phyloP scores from a whole-genome alignment of 2,888 invertebrate species.

The Notodonta ziczac region DNA sequence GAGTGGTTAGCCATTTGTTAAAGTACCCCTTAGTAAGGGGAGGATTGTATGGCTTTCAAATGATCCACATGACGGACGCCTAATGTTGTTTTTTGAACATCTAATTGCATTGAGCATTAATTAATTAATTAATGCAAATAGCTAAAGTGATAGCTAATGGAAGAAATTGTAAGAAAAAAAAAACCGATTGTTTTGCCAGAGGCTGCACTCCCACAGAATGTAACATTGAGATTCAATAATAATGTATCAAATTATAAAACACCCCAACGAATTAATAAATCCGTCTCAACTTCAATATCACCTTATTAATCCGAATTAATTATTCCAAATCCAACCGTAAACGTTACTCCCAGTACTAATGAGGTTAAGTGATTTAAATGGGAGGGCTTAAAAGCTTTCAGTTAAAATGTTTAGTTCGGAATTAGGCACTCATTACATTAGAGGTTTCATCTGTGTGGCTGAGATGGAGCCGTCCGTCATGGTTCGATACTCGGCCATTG shows the following conservation, averaged over 20 bases:
- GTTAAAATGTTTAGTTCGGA: slow-evolving; percentile 11
- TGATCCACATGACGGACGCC: slow-evolving; percentile 15
- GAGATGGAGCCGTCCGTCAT: slow-evolving; percentile 55
- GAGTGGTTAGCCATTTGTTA: slow-evolving; percentile 64
- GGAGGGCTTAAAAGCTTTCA: slow-evolving; percentile 21
- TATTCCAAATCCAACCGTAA: slow-evolving; percentile 21
- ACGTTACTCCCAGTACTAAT: slow-evolving; percentile 17
- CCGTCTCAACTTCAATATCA: neutral
- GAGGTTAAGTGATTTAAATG: slow-evolving; percentile 18
- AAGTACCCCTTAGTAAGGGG: slow-evolving; percentile 43
- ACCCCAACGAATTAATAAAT: too few relatives aligned
- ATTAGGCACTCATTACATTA: slow-evolving; percentile 20
- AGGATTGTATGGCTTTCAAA: slow-evolving; percentile 47
- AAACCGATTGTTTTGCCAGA: too few relatives aligned
- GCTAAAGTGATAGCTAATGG: too few relatives aligned
- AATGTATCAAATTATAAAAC: too few relatives aligned
- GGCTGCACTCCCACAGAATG: too few relatives aligned
- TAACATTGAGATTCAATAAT: too few relatives aligned
- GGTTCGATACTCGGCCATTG: slow-evolving; percentile 70
- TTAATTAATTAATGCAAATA: too few relatives aligned
- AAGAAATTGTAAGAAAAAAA: too few relatives aligned
- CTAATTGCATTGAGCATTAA: too few relatives aligned
- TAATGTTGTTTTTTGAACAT: too few relatives aligned
- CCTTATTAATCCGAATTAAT: slow-evolving; percentile 15
- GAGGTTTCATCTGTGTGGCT: slow-evolving; percentile 35